Percentiles rank a stretch among this genome's conserved stretches.
Conservation (phyloP, 2,797 vertebrate genomes). For the Nothura maculosa region DNA sequence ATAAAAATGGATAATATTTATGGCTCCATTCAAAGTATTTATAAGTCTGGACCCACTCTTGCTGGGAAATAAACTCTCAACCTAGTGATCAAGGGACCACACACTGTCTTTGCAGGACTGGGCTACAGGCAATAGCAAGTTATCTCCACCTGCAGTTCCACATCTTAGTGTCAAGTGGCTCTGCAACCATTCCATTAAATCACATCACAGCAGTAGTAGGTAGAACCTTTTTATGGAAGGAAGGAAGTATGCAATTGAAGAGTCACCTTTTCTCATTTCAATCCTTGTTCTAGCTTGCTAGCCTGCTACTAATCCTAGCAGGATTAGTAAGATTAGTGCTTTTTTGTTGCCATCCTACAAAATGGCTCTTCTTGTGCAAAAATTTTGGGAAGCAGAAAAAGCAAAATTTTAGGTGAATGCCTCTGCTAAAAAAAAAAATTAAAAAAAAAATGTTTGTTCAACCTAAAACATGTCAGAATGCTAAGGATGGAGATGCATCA, state of each 20-base stretch:
- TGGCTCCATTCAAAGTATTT: slow-evolving; percentile 48
- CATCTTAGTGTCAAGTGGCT: neutral
- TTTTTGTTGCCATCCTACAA: neutral
- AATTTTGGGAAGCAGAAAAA: neutral
- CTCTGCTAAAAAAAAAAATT: neutral
- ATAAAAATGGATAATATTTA: slow-evolving; percentile 54
- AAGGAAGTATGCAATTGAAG: neutral
- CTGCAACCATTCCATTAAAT: neutral
- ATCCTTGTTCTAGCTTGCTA: neutral
- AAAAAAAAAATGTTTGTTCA: neutral
- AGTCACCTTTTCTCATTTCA: neutral
- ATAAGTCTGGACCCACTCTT: slow-evolving; percentile 15
- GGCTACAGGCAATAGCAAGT: neutral
- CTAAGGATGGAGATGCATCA: neutral
- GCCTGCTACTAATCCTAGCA: neutral
- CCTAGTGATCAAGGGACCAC: neutral
- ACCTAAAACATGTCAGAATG: neutral
- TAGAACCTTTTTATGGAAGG: neutral
- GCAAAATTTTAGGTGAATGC: accelerated
- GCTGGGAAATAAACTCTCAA: slow-evolving; percentile 14
- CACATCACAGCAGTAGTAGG: neutral
- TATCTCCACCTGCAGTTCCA: neutral
- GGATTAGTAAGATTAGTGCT: neutral
- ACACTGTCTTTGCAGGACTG: slow-evolving; percentile 2
- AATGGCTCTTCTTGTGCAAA: neutral